A percentile compares a stretch with the other conserved stretches of the same genome.
Conservation (phyloP, 1,140 invertebrate species). For the Drosophila willistoni region DNA sequence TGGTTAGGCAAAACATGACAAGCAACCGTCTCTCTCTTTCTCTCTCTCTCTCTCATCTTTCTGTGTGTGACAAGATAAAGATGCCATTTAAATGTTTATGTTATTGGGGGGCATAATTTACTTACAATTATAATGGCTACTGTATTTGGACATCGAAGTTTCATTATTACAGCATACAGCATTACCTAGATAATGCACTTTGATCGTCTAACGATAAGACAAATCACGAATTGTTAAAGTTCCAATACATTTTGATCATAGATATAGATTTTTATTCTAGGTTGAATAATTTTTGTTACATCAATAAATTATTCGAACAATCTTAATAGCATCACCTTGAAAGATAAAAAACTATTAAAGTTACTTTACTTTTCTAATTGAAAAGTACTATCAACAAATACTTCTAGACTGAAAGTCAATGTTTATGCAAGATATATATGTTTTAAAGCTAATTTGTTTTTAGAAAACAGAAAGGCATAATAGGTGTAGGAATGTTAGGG, state of each 20-base stretch:
- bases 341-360: too few relatives aligned
- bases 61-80: slow-evolving; percentile 1
- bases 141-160: background rate
- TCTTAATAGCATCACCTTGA: too few relatives aligned
- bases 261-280: background rate
- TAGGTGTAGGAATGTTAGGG: too few relatives aligned
- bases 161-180: too few relatives aligned
- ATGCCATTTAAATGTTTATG: slow-evolving; percentile 34
- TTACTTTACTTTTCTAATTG: too few relatives aligned
- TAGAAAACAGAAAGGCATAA: too few relatives aligned
- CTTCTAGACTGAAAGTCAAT: too few relatives aligned
- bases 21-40: slow-evolving; percentile 3
- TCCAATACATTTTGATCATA: background rate
- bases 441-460: too few relatives aligned
- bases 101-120: slow-evolving; percentile 25
- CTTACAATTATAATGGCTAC: slow-evolving; percentile 15
- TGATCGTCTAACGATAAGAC: background rate
- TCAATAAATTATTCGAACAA: too few relatives aligned
- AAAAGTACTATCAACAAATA: too few relatives aligned
- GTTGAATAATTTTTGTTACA: too few relatives aligned
- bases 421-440: too few relatives aligned
- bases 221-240: background rate
- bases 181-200: background rate
- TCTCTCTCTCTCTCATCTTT: background rate
- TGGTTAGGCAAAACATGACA: slow-evolving; percentile 37